A percentile compares a stretch with the other conserved stretches of the same genome.
These are phyloP conservation scores for Cepaea nemoralis DNA, from an alignment of 1,140 invertebrate species.

Conservation along the genomic window DNA sequence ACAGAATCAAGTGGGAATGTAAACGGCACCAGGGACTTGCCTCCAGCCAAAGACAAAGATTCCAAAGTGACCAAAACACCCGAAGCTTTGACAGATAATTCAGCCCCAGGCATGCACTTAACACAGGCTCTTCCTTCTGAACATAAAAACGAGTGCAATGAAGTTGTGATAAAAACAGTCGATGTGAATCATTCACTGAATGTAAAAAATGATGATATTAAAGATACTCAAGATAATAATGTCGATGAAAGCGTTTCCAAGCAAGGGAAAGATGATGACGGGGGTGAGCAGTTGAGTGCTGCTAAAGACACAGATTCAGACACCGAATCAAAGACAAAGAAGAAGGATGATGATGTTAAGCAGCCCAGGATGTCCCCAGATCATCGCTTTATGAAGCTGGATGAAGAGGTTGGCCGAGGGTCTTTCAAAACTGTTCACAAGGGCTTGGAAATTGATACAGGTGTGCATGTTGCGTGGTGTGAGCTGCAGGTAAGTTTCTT, in stretches of 20 bases:
- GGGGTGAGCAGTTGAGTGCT: not conserved
- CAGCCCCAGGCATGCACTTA: not conserved
- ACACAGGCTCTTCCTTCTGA: not conserved
- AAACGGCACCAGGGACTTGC: not conserved
- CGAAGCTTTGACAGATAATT: not conserved
- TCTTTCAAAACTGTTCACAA: constrained; percentile 99
- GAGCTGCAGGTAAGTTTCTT: constrained; percentile 85
- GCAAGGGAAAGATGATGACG: too few species aligned
- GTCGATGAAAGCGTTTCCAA: too few species aligned
- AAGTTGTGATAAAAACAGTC: not conserved
- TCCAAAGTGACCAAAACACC: not conserved
- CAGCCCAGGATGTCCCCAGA: constrained; percentile 64
- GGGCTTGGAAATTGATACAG: constrained; percentile 96
- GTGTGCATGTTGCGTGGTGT: constrained; percentile 97
- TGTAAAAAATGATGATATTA: too few species aligned
- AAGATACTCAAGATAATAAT: too few species aligned
- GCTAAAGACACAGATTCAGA: constrained; percentile 11
- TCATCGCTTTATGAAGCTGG: constrained; percentile 97
- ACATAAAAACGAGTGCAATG: not conserved
- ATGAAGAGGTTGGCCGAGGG: constrained; percentile 97
- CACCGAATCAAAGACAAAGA: constrained; percentile 49
- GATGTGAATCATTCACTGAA: not conserved
- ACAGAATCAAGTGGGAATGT: not conserved
- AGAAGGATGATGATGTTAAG: constrained; percentile 61
- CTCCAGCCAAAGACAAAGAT: not conserved